Percentiles rank a stretch among this genome's conserved stretches.
These are phyloP conservation scores for Chelon labrosus DNA, from an alignment of 2,797 vertebrate species.

Conservation along the genomic window DNA sequence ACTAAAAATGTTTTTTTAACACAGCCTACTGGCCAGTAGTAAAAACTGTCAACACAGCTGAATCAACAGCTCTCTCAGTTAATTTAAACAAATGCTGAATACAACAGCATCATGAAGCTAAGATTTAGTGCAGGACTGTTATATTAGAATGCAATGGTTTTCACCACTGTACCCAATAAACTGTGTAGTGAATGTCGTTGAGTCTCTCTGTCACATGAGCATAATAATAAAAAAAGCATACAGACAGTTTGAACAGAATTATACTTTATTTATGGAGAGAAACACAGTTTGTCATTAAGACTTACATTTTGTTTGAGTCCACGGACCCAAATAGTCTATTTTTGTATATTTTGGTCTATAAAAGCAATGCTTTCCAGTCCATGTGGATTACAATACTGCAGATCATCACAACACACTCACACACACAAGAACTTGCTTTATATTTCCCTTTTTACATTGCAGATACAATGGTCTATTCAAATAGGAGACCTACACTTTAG, in stretches of 20 bases:
- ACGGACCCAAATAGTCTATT: conserved; percentile 95
- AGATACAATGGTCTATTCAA: conserved; percentile 68
- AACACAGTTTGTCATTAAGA: conserved; percentile 98
- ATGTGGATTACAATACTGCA: conserved; percentile 88
- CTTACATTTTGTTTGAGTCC: conserved; percentile 99
- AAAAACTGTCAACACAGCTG: too few relatives aligned
- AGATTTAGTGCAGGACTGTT: too few relatives aligned
- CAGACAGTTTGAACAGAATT: conserved; percentile 82
- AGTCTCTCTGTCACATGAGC: not conserved
- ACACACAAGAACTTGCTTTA: conserved; percentile 80
- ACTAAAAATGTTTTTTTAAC: too few relatives aligned
- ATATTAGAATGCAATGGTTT: too few relatives aligned
- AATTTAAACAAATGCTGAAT: too few relatives aligned
- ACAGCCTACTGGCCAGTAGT: too few relatives aligned
- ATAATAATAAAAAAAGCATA: conserved; percentile 8
- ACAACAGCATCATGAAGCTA: too few relatives aligned
- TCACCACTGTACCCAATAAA: too few relatives aligned
- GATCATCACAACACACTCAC: conserved; percentile 88
- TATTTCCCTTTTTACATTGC: conserved; percentile 75
- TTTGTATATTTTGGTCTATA: conserved; percentile 81
- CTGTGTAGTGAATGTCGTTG: too few relatives aligned
- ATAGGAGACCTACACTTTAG: conserved; percentile 73
- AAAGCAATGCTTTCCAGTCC: conserved; percentile 91
- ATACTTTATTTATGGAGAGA: conserved; percentile 87
- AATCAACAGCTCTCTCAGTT: too few relatives aligned